These are phyloP conservation scores for Hypomecis punctinalis DNA, from an alignment of 2,888 invertebrate genomes.

Conservation along the genomic window DNA sequence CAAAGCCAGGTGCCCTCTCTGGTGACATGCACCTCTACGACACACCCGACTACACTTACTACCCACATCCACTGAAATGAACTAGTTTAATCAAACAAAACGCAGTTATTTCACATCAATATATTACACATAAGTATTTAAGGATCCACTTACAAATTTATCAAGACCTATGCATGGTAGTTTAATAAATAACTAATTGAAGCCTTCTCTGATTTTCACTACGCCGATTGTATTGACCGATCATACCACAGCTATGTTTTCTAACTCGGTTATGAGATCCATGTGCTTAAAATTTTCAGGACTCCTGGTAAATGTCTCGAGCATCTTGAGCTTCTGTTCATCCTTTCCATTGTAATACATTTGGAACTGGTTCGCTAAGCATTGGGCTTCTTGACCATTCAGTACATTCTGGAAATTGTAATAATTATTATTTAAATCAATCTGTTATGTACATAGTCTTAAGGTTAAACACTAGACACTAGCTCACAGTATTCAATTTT, in stretches of 20 bases:
- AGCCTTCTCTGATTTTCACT: background rate
- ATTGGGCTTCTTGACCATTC: conserved; percentile 92
- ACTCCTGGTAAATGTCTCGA: conserved; percentile 88
- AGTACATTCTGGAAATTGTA: conserved; percentile 84
- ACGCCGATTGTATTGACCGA: background rate
- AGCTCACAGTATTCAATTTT: no score
- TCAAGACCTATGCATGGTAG: background rate
- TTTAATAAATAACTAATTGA: background rate
- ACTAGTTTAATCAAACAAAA: conserved; percentile 1
- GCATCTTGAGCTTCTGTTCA: conserved; percentile 84
- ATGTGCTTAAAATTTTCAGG: conserved; percentile 93
- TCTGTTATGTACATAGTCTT: background rate
- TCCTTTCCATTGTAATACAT: conserved; percentile 91
- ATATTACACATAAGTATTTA: background rate
- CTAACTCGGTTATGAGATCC: conserved; percentile 91
- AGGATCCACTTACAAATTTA: background rate
- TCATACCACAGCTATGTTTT: conserved; percentile 82
- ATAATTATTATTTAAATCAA: background rate
- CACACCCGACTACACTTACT: conserved; percentile 71
- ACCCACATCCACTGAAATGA: conserved; percentile 68
- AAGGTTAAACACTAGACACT: no score
- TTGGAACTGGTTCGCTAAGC: conserved; percentile 93
- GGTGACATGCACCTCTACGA: conserved; percentile 40
- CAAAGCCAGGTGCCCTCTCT: background rate
- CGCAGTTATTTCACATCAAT: conserved; percentile 1